A percentile compares a stretch with the other conserved stretches of the same genome.
Evolutionary conservation across 2,113 vertebrate species (phyloP).

Genomic region (Arvicanthis niloticus): DNA sequence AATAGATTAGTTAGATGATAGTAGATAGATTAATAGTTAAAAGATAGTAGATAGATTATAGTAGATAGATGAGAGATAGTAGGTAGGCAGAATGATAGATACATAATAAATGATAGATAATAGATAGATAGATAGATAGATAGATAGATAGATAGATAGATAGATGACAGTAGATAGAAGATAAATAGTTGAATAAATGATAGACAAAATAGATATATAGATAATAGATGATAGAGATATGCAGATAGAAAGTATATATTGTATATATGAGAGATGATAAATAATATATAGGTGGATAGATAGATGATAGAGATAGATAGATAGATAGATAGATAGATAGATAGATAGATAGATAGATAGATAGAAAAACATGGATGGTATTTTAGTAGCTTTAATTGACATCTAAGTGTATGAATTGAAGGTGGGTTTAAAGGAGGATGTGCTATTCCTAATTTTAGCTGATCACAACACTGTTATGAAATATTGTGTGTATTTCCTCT

Average conservation of each 20-base stretch:
- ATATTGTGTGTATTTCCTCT: not conserved
- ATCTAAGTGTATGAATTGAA: slow-evolving; percentile 18
- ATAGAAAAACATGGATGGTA: not conserved
- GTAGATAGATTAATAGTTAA: not conserved
- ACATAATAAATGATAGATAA: not conserved
- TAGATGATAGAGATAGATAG: no score
- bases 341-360: not conserved
- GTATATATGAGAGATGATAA: no score
- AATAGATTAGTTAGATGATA: not conserved
- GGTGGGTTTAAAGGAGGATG: not conserved
- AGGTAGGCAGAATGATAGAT: not conserved
- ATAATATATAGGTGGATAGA: no score
- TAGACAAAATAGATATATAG: no score
- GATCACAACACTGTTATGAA: not conserved
- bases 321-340: not conserved
- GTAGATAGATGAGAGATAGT: not conserved
- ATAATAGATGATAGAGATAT: no score
- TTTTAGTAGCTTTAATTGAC: slow-evolving; percentile 27
- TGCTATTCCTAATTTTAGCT: not conserved
- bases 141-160: not conserved
- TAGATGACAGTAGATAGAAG: no score
- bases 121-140: no score
- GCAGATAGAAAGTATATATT: no score
- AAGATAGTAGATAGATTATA: not conserved
- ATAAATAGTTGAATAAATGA: no score